A percentile compares a stretch with the other conserved stretches of the same genome.
phyloP scores from a whole-genome alignment of 2,888 invertebrate species.

The Strigamia transsilvanica region DNA sequence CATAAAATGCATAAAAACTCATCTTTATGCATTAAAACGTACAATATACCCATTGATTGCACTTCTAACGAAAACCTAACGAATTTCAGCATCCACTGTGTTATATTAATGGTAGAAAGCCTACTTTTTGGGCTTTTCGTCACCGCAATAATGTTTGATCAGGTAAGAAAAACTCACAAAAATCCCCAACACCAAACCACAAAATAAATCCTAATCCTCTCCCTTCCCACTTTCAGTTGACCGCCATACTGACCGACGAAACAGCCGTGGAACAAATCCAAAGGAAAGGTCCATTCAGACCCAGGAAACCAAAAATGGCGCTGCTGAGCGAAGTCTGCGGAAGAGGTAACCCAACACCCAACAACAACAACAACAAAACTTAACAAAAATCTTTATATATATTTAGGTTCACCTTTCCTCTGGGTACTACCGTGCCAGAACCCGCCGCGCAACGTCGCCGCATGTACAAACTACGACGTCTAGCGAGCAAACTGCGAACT shows the following conservation, averaged over 20 bases:
- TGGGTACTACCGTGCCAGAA: constrained; percentile 78
- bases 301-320: constrained; percentile 69
- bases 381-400: background rate
- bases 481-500: constrained; percentile 58
- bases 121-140: constrained; percentile 88
- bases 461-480: constrained; percentile 65
- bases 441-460: constrained; percentile 65
- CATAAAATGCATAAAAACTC: too few species aligned
- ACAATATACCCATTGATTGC: too few species aligned
- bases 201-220: background rate
- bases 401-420: constrained; percentile 71
- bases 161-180: constrained; percentile 61
- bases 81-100: constrained; percentile 78
- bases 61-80: background rate
- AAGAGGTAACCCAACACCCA: constrained; percentile 64
- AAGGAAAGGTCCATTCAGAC: constrained; percentile 69
- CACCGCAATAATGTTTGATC: constrained; percentile 82
- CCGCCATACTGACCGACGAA: constrained; percentile 83
- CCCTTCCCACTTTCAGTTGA: constrained; percentile 71
- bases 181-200: background rate
- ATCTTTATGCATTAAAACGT: too few species aligned
- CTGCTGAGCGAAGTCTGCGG: constrained; percentile 82
- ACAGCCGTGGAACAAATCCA: constrained; percentile 81
- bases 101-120: constrained; percentile 81
- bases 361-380: background rate